Evolutionary conservation across 2,113 vertebrate species (phyloP).

Genomic region (Vanacampus margaritifer): DNA sequence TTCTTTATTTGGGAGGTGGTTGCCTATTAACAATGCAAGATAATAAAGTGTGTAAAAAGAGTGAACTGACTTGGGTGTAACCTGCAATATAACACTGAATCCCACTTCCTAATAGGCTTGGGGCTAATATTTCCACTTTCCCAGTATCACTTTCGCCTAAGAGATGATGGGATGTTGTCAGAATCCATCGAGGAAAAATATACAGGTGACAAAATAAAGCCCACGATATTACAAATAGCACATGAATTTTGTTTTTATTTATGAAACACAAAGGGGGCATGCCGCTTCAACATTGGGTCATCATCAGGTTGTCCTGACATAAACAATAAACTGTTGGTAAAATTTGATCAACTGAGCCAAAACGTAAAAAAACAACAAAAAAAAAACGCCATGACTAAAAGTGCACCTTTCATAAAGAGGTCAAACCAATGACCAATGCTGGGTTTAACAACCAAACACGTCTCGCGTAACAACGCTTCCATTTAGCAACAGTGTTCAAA

Average conservation of each 20-base stretch:
- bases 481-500: conserved; percentile 23
- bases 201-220: conserved; percentile 17
- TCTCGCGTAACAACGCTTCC: conserved; percentile 13
- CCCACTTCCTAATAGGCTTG: not conserved
- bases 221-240: conserved; percentile 63
- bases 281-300: conserved; percentile 37
- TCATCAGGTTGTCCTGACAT: conserved; percentile 36
- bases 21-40: not conserved
- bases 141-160: not conserved
- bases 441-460: conserved; percentile 19
- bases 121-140: not conserved
- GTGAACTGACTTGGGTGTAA: conserved; percentile 1
- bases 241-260: conserved; percentile 74
- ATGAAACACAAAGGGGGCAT: conserved; percentile 61
- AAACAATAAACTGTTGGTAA: conserved; percentile 37
- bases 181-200: not conserved
- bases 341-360: conserved; percentile 29
- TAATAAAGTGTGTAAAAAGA: not conserved
- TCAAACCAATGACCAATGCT: not conserved
- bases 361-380: not conserved
- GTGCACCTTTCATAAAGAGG: conserved; percentile 33
- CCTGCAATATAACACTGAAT: conserved; percentile 1
- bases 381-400: conserved; percentile 32
- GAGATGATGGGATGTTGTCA: conserved; percentile 11
- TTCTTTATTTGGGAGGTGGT: not conserved